These are phyloP conservation scores for Diarsia mendica DNA, from an alignment of 2,888 invertebrate species.

Conservation along the genomic window DNA sequence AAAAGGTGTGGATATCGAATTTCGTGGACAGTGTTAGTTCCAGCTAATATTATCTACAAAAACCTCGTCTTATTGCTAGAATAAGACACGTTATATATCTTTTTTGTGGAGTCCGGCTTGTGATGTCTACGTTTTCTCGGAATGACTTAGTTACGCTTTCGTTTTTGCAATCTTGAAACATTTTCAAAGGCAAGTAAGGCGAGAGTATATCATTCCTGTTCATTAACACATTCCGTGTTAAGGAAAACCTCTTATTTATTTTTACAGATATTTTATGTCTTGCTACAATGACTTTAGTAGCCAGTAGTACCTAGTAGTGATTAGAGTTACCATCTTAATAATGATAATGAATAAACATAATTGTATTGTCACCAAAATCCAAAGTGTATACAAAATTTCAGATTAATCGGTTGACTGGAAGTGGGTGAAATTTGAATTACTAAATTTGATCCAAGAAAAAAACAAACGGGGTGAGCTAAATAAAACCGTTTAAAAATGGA, in stretches of 20 bases:
- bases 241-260: neutral
- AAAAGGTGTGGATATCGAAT: constrained; percentile 57
- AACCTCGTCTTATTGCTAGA: constrained; percentile 40
- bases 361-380: too few relatives aligned
- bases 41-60: constrained; percentile 44
- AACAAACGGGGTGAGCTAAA: too few relatives aligned
- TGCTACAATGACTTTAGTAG: neutral
- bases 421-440: too few relatives aligned
- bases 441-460: too few relatives aligned
- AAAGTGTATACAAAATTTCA: too few relatives aligned
- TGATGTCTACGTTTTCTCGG: constrained; percentile 25
- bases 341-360: too few relatives aligned
- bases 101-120: constrained; percentile 17
- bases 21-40: constrained; percentile 39
- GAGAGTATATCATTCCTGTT: constrained; percentile 21
- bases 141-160: constrained; percentile 29
- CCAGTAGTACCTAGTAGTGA: neutral
- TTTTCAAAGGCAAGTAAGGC: constrained; percentile 24
- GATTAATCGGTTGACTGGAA: too few relatives aligned
- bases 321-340: neutral
- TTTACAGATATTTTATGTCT: neutral
- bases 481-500: too few relatives aligned
- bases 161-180: constrained; percentile 30
- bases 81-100: constrained; percentile 13
- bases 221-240: constrained; percentile 17